Base-by-base conservation (phyloP, 2,797 vertebrate genomes). In the Coregonus suidteri region DNA sequence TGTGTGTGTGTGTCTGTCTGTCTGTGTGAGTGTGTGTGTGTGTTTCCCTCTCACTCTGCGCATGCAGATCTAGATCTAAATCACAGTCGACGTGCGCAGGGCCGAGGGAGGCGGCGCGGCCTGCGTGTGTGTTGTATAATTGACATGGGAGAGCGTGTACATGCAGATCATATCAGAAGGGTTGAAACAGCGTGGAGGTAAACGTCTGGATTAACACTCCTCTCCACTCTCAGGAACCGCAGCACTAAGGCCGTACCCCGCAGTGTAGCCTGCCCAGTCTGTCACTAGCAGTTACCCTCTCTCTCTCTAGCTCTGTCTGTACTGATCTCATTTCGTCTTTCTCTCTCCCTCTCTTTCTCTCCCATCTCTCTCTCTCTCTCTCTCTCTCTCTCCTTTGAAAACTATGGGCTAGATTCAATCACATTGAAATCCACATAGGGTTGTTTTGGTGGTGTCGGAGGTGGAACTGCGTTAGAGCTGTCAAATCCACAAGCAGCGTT, bases 101-200 rank as follows among this genome's bases (percentile, higher is more conserved):
- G 4, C 78, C 71, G 75, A 84, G 73, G 75, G 73, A 71, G 30
- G 52, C 78, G 74, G 7, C n/a, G 18, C 5, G 54, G 4, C 34
- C 34, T 35, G 18, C 34, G 30, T 20, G n/a, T 15, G 80, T 51
- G 75, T 83, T 16, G 80, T 53, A 74, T 83, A 82, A 84, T 31
- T 83, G 82, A 86, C 82, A 80, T 41, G 56, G 73, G 35, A 71
- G 81, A 73, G 76, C 7, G 4, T 81, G 77, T 78, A 66, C 77
- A 87, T 80, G 70, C 68, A 84, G 81, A 87, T 76, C 59, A 81
- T 76, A 81, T 85, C 79, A 79, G 73, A 79, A 75, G 59, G 75
- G 73, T 78, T 81, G 62, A 82, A 88, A 59, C 59, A 20, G 56
- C 71, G 18, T 47, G 67, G 75, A 81, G 75, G 77, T 79, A 79